Conservation (phyloP, 2,888 invertebrate species). For the Hermodice carunculata region DNA sequence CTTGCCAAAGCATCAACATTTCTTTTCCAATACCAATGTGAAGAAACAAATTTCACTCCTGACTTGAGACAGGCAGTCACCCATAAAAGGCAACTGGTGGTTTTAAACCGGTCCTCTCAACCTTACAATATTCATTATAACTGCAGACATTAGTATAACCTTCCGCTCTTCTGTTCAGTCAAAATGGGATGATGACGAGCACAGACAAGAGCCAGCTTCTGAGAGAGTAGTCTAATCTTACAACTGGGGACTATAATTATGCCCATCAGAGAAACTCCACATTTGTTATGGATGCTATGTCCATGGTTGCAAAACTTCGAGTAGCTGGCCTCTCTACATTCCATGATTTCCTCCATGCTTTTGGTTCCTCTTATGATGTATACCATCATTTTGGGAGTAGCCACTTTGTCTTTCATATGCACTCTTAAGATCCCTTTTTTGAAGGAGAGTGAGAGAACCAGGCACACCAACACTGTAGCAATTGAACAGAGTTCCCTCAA, state of each 20-base stretch:
- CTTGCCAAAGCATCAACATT: too few relatives aligned
- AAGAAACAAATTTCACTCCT: too few relatives aligned
- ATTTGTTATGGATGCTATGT: slow-evolving; percentile 5
- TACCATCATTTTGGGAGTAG: slow-evolving; percentile 16
- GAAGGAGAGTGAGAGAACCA: slow-evolving; percentile 6
- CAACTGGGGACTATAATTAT: slow-evolving; percentile 3
- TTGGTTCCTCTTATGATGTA: neutral
- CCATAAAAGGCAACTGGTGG: too few relatives aligned
- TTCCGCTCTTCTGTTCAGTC: neutral
- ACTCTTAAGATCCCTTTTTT: slow-evolving; percentile 15
- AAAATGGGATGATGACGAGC: slow-evolving; percentile 3
- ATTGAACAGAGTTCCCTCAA: slow-evolving; percentile 18
- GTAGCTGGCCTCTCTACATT: neutral
- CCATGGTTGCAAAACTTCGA: neutral
- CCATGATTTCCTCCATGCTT: neutral
- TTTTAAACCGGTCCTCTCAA: too few relatives aligned
- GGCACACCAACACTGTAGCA: slow-evolving; percentile 1
- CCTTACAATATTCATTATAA: too few relatives aligned
- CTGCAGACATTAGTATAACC: too few relatives aligned
- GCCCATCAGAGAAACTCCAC: neutral
- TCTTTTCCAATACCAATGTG: too few relatives aligned
- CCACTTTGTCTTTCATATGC: slow-evolving; percentile 23
- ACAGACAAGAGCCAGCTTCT: slow-evolving; percentile 9
- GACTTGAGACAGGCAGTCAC: too few relatives aligned
- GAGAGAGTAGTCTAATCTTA: slow-evolving; percentile 7